phyloP scores from a whole-genome alignment of 1,140 invertebrate genomes.

The Aphis gossypii region DNA sequence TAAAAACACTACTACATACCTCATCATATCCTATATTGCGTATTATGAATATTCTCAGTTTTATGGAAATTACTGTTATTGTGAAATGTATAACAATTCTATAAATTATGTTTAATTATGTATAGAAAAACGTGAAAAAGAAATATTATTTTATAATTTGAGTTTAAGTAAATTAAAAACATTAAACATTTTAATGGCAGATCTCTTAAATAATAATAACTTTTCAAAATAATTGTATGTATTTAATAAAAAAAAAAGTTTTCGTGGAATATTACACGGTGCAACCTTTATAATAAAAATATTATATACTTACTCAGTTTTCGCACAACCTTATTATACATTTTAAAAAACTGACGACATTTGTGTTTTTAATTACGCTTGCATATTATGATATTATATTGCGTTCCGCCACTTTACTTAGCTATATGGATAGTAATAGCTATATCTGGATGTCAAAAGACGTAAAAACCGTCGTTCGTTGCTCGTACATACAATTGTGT shows the following conservation, averaged over 20 bases:
- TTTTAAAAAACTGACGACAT: not conserved
- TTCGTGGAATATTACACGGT: not conserved
- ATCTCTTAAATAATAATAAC: not conserved
- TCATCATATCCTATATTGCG: too few relatives aligned
- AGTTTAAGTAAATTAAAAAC: not conserved
- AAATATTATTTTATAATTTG: too few relatives aligned
- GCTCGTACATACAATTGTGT: not conserved
- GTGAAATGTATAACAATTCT: not conserved
- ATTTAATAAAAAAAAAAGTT: too few relatives aligned
- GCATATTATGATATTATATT: not conserved
- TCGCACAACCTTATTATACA: not conserved
- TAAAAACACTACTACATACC: not conserved
- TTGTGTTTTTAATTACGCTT: not conserved
- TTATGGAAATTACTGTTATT: not conserved
- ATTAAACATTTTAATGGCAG: not conserved
- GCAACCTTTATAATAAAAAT: not conserved
- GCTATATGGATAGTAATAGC: not conserved
- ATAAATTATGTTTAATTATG: not conserved
- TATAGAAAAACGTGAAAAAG: not conserved
- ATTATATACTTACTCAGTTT: not conserved
- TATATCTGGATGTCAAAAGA: not conserved
- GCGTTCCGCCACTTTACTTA: too few relatives aligned
- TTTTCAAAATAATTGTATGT: too few relatives aligned
- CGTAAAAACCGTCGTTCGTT: not conserved
- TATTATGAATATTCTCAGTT: too few relatives aligned